Conservation (phyloP, 1,140 invertebrate species). For the Apis laboriosa region DNA sequence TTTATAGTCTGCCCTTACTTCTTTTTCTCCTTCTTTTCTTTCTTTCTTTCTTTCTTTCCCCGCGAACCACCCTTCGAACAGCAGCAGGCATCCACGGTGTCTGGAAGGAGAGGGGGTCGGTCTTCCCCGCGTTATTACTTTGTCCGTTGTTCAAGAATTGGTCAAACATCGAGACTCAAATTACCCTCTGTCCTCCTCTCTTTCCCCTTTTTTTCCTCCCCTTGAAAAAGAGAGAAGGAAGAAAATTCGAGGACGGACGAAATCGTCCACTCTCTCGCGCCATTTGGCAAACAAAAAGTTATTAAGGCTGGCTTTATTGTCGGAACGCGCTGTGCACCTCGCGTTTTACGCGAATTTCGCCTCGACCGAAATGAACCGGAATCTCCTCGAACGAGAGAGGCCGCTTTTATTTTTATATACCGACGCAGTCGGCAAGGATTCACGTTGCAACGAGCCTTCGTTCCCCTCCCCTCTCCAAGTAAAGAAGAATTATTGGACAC, state of each 20-base stretch:
- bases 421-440: not conserved
- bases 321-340: not conserved
- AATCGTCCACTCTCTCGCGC: conserved; percentile 31
- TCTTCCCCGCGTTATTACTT: conserved; percentile 54
- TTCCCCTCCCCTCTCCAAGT: not conserved
- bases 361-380: conserved; percentile 18
- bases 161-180: conserved; percentile 59
- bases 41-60: too few species aligned
- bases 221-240: not conserved
- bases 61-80: not conserved
- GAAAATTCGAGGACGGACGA: conserved; percentile 32
- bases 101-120: not conserved
- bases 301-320: conserved; percentile 58
- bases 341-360: conserved; percentile 24
- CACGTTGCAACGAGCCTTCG: not conserved
- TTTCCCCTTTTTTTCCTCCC: too few species aligned
- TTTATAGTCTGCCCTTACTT: conserved; percentile 41
- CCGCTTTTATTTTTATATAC: not conserved
- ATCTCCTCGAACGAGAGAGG: not conserved
- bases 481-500: not conserved
- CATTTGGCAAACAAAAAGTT: conserved; percentile 45
- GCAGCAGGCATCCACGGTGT: not conserved
- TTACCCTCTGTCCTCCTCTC: conserved; percentile 40
- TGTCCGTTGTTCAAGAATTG: conserved; percentile 59
- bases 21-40: too few species aligned